Percentiles rank a stretch among this genome's conserved stretches.
Evolutionary conservation across 2,113 vertebrate genomes (phyloP).

Genomic region (Equus quagga): DNA sequence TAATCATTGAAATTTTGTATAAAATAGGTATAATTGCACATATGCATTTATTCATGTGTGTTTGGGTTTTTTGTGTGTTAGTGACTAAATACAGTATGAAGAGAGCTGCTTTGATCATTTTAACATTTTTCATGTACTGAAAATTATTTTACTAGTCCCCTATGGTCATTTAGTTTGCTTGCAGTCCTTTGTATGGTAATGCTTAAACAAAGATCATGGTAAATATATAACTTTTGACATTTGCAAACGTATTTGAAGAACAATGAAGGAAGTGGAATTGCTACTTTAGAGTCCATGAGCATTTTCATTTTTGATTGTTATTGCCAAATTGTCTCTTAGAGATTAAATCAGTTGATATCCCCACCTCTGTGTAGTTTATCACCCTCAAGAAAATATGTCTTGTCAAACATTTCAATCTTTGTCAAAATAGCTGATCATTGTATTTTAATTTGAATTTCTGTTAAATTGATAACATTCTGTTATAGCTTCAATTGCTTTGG

Average conservation of each 20-base stretch:
- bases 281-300: background rate
- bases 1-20: background rate
- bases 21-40: background rate
- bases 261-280: background rate
- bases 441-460: background rate
- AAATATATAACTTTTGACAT: background rate
- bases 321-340: background rate
- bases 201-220: background rate
- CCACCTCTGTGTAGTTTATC: background rate
- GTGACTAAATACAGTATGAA: background rate
- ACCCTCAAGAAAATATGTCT: background rate
- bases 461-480: background rate
- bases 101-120: background rate
- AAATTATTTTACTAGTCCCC: background rate
- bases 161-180: background rate
- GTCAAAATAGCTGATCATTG: background rate
- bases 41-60: background rate
- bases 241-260: background rate
- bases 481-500: background rate
- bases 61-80: background rate
- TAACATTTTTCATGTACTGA: background rate
- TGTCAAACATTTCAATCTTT: background rate
- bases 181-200: rapidly evolving
- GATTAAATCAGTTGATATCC: background rate
- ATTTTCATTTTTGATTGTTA: background rate